Evolutionary conservation across 2,888 invertebrate genomes (phyloP), one percentile per base, ranked within the genome.

Genomic region (Congeria kusceri): DNA sequence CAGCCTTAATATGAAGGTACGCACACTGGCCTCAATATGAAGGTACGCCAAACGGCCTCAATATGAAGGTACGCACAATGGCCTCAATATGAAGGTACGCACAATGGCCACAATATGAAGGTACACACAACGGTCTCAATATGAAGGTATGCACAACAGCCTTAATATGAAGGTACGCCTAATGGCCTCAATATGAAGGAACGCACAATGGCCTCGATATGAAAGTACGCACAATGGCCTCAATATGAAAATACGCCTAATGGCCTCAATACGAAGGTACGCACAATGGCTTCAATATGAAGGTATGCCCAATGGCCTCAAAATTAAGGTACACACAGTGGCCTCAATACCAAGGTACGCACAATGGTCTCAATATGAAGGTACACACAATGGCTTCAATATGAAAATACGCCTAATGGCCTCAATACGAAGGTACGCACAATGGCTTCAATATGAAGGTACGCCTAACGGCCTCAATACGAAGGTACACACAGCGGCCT

Each of bases 1-100:
- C 11, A 11, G 32, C 4, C 32, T 32, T 4, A 68, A 69, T 18
- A 79, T 77, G 65, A 82, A 83, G 62, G 82, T 82, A 76, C 32
- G 7, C 49, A 49, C 20, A 49, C 4, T 49, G 49, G 49, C 3
- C 49, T 49, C 20, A 32, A 32, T 32, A 32, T 32, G 32, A 32
- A 32, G 32, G 32, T 32, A 32, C 32, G 11, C 11, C n/a, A 11
- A 11, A 32, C 5, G 32, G 5, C 32, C 11, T 32, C 32, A 1
- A 92, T 91, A 77, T 87, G 89, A 25, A 84, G 93, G 64, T 92
- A 92, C 78, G n/a, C 92, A 92, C 77, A 92, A 92, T 80, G 85
- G 84, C 9, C 77, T 84, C 18, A 68, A 70, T n/a, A 80, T 77
- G 66, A 83, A 83, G 63, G 83, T 83, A 76, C 29, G 59, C 9